A percentile compares a stretch with the other conserved stretches of the same genome.
These are phyloP conservation scores for Sebastiscus tertius DNA, from an alignment of 2,797 vertebrate species.

Conservation along the genomic window DNA sequence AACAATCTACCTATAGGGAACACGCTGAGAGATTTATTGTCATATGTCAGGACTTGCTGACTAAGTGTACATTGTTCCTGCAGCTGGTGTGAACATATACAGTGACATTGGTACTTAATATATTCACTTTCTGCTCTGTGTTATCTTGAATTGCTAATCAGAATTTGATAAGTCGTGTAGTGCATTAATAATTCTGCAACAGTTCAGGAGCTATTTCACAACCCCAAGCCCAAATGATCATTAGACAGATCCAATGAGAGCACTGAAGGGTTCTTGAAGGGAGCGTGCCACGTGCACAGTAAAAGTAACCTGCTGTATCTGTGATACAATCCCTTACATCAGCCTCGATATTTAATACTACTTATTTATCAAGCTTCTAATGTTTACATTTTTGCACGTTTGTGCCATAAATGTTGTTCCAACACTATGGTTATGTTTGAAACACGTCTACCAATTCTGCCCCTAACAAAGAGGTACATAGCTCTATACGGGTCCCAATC, in stretches of 20 bases:
- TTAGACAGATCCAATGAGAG: neutral
- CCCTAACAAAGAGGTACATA: no score
- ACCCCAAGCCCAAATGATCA: neutral
- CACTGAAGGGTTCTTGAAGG: neutral
- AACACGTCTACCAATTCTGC: no score
- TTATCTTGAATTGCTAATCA: neutral
- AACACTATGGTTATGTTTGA: no score
- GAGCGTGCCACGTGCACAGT: fast-evolving
- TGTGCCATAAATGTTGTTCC: no score
- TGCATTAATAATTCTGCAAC: neutral
- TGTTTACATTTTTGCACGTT: no score
- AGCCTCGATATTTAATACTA: no score
- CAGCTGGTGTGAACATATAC: neutral
- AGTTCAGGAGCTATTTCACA: neutral
- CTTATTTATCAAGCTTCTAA: no score
- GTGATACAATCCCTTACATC: neutral
- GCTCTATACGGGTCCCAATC: no score
- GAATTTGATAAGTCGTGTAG: neutral
- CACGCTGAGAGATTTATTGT: neutral
- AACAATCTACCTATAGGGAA: neutral
- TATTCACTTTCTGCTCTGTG: neutral
- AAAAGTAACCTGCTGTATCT: neutral
- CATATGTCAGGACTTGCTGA: neutral
- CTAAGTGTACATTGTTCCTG: neutral
- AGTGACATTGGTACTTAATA: neutral